Conservation (phyloP, 2,113 vertebrate genomes). For the Australoheros scitulus region DNA sequence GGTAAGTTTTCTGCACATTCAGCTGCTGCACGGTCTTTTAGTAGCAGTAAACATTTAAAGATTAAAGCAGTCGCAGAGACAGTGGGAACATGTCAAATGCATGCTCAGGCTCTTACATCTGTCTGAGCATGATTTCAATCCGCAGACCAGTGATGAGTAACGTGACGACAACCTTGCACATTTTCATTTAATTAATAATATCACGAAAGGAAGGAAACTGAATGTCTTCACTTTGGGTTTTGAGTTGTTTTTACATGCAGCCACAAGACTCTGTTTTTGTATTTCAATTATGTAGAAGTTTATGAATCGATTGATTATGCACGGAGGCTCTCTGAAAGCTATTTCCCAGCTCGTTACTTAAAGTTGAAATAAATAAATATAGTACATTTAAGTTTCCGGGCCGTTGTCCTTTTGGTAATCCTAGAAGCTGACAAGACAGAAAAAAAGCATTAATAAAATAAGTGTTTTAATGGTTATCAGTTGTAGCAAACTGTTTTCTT, state of each 20-base stretch:
- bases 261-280: background rate
- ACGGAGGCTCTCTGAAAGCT: background rate
- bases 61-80: background rate
- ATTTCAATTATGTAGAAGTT: background rate
- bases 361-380: background rate
- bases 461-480: background rate
- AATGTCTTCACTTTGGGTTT: background rate
- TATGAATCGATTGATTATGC: background rate
- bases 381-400: background rate
- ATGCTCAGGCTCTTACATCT: background rate
- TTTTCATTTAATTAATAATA: background rate
- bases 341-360: background rate
- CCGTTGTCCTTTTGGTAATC: background rate
- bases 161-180: background rate
- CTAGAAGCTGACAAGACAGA: background rate
- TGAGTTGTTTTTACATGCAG: background rate
- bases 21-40: background rate
- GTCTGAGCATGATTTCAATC: background rate
- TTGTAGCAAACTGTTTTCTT: background rate
- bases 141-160: background rate
- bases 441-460: background rate
- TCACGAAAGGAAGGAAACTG: background rate
- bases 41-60: background rate
- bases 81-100: background rate
- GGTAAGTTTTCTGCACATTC: background rate